Percentiles rank a stretch among this genome's conserved stretches.
Evolutionary conservation across 2,113 vertebrate species (phyloP).

Genomic region (Etheostoma cragini): DNA sequence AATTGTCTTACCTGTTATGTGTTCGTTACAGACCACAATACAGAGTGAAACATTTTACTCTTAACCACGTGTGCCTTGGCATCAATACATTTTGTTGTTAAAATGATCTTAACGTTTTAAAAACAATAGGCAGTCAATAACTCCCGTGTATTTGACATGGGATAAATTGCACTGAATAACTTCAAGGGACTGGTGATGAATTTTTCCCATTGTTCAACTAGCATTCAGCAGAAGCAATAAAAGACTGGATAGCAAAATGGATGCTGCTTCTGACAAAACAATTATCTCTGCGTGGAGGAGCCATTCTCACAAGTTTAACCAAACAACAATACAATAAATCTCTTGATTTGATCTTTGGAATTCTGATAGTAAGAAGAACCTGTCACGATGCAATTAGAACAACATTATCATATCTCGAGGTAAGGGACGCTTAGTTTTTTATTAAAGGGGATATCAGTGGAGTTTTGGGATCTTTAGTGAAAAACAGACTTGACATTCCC

Average conservation of each 20-base stretch:
- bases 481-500: no score
- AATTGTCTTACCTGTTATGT: conserved; percentile 13
- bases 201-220: conserved; percentile 32
- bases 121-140: conserved; percentile 40
- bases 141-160: conserved; percentile 14
- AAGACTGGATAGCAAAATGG: conserved; percentile 6
- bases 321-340: neutral
- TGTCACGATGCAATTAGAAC: no score
- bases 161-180: conserved; percentile 29
- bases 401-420: no score
- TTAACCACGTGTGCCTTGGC: neutral
- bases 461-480: no score
- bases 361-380: no score
- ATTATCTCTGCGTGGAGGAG: neutral
- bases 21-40: conserved; percentile 32
- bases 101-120: conserved; percentile 33
- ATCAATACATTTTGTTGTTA: conserved; percentile 2
- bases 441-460: no score
- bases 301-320: neutral
- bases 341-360: neutral
- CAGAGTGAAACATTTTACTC: neutral
- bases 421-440: no score
- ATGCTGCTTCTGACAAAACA: conserved; percentile 16
- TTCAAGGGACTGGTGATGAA: conserved; percentile 37
- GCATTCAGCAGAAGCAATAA: conserved; percentile 21